Evolutionary conservation across 92 coral and sea anemone species (phyloP).

Genomic region (Epizoanthus ramosus): DNA sequence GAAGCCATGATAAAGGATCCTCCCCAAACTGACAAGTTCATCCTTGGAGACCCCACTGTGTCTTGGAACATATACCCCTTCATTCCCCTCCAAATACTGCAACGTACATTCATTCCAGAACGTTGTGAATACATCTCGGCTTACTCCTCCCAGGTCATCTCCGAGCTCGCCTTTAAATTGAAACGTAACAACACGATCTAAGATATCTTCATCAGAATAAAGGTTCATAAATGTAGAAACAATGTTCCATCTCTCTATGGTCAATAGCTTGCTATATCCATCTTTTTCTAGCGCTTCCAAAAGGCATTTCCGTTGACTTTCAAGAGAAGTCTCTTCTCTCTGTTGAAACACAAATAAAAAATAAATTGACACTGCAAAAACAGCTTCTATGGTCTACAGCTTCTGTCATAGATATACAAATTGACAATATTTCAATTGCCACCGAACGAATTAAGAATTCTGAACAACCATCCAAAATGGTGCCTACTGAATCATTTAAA

Average conservation of each 20-base stretch:
- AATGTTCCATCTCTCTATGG: slow-evolving; percentile 36
- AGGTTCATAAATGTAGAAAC: slow-evolving; percentile 36
- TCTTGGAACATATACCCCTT: neutral
- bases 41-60: neutral
- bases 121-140: slow-evolving; percentile 17
- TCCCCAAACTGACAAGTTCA: neutral
- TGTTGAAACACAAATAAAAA: too few species aligned
- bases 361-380: too few species aligned
- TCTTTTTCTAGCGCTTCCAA: slow-evolving; percentile 3
- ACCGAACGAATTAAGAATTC: too few species aligned
- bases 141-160: slow-evolving; percentile 24
- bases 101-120: slow-evolving; percentile 21
- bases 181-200: slow-evolving; percentile 19
- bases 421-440: too few species aligned
- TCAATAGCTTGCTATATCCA: slow-evolving; percentile 7
- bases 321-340: neutral
- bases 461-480: too few species aligned
- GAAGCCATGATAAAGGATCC: neutral
- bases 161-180: slow-evolving; percentile 18
- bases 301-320: slow-evolving; percentile 7
- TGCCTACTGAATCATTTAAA: too few species aligned
- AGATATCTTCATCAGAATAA: slow-evolving; percentile 16
- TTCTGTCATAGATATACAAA: too few species aligned
- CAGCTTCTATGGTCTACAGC: too few species aligned
- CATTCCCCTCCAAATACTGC: slow-evolving; percentile 9